These are phyloP conservation scores for Sternotherus odoratus DNA, from an alignment of 2,797 vertebrate species.

Conservation along the genomic window DNA sequence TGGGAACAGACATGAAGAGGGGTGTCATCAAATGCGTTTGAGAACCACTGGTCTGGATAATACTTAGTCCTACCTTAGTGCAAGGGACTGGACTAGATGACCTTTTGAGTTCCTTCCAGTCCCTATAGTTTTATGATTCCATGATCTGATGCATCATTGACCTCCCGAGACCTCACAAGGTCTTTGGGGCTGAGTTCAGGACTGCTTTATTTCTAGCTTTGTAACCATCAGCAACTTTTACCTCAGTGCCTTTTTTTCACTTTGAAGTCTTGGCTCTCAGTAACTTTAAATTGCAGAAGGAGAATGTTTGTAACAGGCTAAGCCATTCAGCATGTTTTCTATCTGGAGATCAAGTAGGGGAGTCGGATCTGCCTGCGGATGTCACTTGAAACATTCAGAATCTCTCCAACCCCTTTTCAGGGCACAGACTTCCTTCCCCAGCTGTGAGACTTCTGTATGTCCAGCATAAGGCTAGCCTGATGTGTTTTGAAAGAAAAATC, in stretches of 20 bases:
- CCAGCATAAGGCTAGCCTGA: not conserved
- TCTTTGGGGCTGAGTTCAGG: not conserved
- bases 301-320: constrained; percentile 59
- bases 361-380: not conserved
- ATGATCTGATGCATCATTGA: not conserved
- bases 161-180: not conserved
- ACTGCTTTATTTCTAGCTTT: constrained; percentile 11
- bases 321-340: constrained; percentile 31
- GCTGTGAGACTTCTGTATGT: constrained; percentile 15
- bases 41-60: too few relatives aligned
- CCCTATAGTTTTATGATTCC: not conserved
- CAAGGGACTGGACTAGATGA: too few relatives aligned
- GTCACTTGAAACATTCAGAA: constrained; percentile 8
- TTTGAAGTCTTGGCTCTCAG: constrained; percentile 51
- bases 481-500: constrained; percentile 19
- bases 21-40: too few relatives aligned
- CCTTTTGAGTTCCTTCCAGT: too few relatives aligned
- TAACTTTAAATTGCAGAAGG: constrained; percentile 64
- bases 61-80: too few relatives aligned
- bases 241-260: constrained; percentile 45
- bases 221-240: constrained; percentile 29
- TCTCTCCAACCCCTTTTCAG: constrained; percentile 17
- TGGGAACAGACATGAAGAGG: too few relatives aligned
- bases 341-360: constrained; percentile 6
- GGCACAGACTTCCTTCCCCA: not conserved